phyloP scores from a whole-genome alignment of 64 coral and sea anemone genomes.

The Dendronephthya gigantea region DNA sequence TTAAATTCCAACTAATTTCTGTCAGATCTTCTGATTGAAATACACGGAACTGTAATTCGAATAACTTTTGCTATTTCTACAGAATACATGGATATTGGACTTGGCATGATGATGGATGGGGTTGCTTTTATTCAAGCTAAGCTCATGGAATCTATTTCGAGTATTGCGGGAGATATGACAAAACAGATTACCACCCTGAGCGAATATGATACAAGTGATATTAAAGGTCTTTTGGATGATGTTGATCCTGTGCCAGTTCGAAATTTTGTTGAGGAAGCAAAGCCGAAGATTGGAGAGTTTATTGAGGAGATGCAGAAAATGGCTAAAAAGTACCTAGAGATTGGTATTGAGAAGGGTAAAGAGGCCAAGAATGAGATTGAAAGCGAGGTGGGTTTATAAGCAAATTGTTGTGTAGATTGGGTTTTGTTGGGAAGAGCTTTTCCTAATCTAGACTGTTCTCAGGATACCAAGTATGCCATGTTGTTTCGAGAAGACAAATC shows the following conservation, averaged over 20 bases:
- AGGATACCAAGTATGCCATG: too few species aligned
- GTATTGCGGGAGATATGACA: constrained; percentile 26
- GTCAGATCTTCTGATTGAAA: too few species aligned
- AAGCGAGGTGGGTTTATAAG: constrained; percentile 28
- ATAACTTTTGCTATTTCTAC: constrained; percentile 19
- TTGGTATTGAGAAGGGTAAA: constrained; percentile 37
- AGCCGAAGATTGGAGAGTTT: constrained; percentile 46
- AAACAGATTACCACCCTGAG: constrained; percentile 45
- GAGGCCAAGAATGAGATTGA: constrained; percentile 51
- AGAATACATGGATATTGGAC: neutral
- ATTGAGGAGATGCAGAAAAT: constrained; percentile 28
- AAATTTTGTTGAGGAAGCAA: constrained; percentile 45
- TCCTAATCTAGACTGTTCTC: too few species aligned
- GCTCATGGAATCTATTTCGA: neutral
- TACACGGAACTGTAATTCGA: constrained; percentile 11
- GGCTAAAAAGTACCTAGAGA: constrained; percentile 37
- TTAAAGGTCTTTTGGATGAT: constrained; percentile 29
- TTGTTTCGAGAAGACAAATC: too few species aligned
- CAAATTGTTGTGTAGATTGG: neutral
- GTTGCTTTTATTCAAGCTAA: constrained; percentile 9
- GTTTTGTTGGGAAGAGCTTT: too few species aligned
- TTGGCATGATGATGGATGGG: constrained; percentile 18
- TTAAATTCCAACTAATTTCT: too few species aligned
- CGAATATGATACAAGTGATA: constrained; percentile 50
- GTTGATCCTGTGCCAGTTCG: neutral